Percentiles rank a stretch among this genome's conserved stretches.
Evolutionary conservation across 2,113 vertebrate species (phyloP).

Genomic region (Sinocyclocheilus grahami): DNA sequence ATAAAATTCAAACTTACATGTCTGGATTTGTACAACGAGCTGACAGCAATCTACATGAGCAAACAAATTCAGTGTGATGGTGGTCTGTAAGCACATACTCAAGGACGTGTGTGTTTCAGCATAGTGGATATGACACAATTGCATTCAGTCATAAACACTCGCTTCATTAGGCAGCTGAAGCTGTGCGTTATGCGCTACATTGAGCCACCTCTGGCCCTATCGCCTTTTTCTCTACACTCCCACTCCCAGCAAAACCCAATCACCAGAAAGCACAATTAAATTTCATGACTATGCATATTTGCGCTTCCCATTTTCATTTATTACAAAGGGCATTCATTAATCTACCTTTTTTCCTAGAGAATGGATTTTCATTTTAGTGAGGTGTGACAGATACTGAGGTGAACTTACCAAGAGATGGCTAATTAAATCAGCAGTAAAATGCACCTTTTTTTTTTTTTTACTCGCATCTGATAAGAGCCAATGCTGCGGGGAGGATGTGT

Average conservation of each 20-base stretch:
- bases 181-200: conserved; percentile 82
- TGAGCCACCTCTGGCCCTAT: conserved; percentile 81
- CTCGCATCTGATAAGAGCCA: conserved; percentile 67
- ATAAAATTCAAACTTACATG: neutral
- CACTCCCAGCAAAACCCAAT: conserved; percentile 72
- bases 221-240: conserved; percentile 58
- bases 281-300: conserved; percentile 88
- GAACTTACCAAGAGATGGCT: conserved; percentile 82
- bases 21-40: neutral
- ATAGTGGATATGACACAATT: conserved; percentile 81
- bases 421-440: conserved; percentile 86
- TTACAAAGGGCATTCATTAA: conserved; percentile 86
- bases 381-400: conserved; percentile 80
- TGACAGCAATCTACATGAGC: neutral
- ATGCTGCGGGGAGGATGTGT: conserved; percentile 62
- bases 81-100: conserved; percentile 9
- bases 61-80: conserved; percentile 2
- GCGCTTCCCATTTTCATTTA: conserved; percentile 82
- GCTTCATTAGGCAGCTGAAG: conserved; percentile 88
- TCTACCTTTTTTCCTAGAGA: conserved; percentile 73
- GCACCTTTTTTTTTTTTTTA: conserved; percentile 53
- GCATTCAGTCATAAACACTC: conserved; percentile 84
- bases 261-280: conserved; percentile 85
- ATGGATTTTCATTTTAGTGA: conserved; percentile 81
- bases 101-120: conserved; percentile 61